Percentiles rank a stretch among this genome's conserved stretches.
These are phyloP conservation scores for Monoplex corrugatus DNA, from an alignment of 2,888 invertebrate genomes.

Conservation along the genomic window DNA sequence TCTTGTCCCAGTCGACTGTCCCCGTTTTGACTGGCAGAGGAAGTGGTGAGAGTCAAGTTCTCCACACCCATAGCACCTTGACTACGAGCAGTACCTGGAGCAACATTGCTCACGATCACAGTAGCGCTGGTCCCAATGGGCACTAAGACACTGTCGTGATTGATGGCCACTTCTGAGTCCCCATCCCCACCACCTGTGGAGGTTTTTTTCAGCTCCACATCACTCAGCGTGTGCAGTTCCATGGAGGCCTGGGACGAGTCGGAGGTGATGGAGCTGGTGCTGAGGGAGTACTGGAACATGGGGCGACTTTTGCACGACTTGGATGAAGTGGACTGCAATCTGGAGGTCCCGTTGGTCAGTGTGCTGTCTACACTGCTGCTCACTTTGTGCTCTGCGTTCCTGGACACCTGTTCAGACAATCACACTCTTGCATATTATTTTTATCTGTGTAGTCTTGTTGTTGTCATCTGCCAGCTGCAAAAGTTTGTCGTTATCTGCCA, in stretches of 20 bases:
- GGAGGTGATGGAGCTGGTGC: conserved; percentile 37
- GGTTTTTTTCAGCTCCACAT: conserved; percentile 54
- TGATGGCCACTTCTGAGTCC: conserved; percentile 1
- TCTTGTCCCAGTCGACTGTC: conserved; percentile 34
- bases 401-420: background rate
- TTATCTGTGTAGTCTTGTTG: no score
- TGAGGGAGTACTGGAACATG: conserved; percentile 41
- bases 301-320: conserved; percentile 37
- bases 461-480: no score
- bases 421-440: no score
- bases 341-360: background rate
- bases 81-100: background rate
- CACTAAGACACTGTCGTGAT: conserved; percentile 11
- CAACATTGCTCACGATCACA: background rate
- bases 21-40: background rate
- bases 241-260: conserved; percentile 54
- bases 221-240: conserved; percentile 54
- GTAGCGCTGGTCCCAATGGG: background rate
- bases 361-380: conserved; percentile 25
- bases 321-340: background rate
- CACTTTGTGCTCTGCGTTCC: conserved; percentile 27
- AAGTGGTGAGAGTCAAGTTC: conserved; percentile 11
- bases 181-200: background rate
- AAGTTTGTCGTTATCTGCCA: no score
- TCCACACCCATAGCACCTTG: conserved; percentile 4